A percentile compares a stretch with the other conserved stretches of the same genome.
Conservation (phyloP, 2,888 invertebrate genomes). For the Hypomecis punctinalis region DNA sequence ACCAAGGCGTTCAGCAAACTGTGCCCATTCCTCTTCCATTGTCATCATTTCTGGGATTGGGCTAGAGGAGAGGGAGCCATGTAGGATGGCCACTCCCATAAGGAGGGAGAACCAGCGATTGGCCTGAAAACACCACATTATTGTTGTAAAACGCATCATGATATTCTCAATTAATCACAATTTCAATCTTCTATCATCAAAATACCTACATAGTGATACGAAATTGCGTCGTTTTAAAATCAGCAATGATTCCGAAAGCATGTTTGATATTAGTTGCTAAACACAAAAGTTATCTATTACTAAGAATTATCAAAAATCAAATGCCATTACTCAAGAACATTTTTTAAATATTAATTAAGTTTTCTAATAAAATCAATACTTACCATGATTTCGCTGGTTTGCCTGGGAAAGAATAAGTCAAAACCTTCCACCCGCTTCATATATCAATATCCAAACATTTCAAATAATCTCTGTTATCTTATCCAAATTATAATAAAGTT, state of each 20-base stretch:
- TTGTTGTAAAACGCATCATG: background rate
- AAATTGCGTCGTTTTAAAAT: no score
- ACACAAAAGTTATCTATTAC: no score
- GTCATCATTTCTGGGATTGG: slow-evolving; percentile 58
- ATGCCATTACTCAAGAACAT: no score
- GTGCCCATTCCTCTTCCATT: slow-evolving; percentile 69
- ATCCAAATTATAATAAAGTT: slow-evolving; percentile 56
- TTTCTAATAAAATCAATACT: slow-evolving; percentile 43
- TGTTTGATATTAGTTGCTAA: no score
- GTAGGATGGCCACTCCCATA: slow-evolving; percentile 60
- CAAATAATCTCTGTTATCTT: slow-evolving; percentile 56
- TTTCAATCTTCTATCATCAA: no score
- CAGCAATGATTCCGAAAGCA: no score
- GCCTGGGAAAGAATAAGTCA: slow-evolving; percentile 48
- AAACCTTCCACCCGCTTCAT: slow-evolving; percentile 38
- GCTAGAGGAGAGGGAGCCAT: slow-evolving; percentile 59
- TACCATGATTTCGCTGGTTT: slow-evolving; percentile 69
- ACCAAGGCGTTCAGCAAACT: slow-evolving; percentile 57
- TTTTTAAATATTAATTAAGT: slow-evolving; percentile 9
- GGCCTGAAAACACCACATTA: slow-evolving; percentile 51
- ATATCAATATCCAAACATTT: slow-evolving; percentile 51
- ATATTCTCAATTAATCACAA: no score
- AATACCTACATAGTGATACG: no score
- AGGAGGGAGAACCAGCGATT: slow-evolving; percentile 63
- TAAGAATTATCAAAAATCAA: no score